Conservation (phyloP, 2,797 vertebrate genomes). For the Morus bassanus region DNA sequence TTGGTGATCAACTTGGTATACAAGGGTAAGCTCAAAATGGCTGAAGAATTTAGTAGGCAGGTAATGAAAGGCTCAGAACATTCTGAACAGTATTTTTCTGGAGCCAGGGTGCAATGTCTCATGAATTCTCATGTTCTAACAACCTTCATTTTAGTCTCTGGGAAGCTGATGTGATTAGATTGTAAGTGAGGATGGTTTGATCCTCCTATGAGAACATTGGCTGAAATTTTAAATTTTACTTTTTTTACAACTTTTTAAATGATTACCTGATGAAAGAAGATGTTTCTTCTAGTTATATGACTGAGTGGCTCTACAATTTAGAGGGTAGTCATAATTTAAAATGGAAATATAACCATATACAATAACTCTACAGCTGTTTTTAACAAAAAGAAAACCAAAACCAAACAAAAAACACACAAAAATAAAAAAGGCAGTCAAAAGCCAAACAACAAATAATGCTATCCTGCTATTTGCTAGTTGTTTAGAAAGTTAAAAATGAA, state of each 20-base stretch:
- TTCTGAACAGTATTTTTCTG: neutral
- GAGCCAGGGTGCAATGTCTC: accelerated
- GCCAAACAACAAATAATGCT: neutral
- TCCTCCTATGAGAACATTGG: neutral
- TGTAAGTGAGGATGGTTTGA: neutral
- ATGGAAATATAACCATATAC: neutral
- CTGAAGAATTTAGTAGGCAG: neutral
- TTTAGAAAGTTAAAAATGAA: neutral
- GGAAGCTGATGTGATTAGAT: neutral
- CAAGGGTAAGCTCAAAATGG: neutral
- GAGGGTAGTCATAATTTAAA: neutral
- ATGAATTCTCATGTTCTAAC: neutral
- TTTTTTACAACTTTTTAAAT: neutral
- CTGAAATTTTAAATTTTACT: neutral
- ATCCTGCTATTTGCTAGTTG: neutral
- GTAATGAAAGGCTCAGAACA: neutral
- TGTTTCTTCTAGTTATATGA: neutral
- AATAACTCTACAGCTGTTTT: neutral
- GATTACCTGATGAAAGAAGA: neutral
- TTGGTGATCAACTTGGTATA: neutral
- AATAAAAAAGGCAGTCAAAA: neutral
- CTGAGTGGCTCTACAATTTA: neutral
- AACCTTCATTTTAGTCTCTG: neutral
- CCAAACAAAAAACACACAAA: too few relatives aligned
- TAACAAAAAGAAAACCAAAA: too few relatives aligned